Evolutionary conservation across 1,140 invertebrate genomes (phyloP), one percentile per base, ranked within the genome.

Genomic region (Geopemphigus sp.): DNA sequence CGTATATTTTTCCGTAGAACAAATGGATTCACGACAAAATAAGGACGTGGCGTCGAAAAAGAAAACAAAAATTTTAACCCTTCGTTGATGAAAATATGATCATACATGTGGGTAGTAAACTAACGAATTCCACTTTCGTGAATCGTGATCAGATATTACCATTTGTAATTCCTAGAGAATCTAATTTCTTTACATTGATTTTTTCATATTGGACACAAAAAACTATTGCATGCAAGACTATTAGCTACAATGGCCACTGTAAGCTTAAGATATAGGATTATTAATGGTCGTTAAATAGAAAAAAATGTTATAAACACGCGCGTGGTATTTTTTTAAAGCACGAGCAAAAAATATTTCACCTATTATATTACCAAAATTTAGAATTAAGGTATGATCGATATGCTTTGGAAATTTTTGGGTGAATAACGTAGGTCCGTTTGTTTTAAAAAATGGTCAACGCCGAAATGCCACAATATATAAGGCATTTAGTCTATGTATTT

Each of bases 171-270:
- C 68, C 39, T 1, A n/a, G 5, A 0, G 19, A 63, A 19, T n/a
- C 54, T 5, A 32, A 5, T 10, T 74, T 81, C 61, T 26, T 26
- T 22, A 57, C n/a, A 66, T 64, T 81, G 14, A 50, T 81, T 17
- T 24, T 81, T 1, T 1, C 19, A 64, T 24, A 74, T n/a, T 22
- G 70, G 76, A 66, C 80, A 81, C 19, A 57, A 59, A 54, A 74
- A 26, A 74, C 0, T 61, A 26, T 14, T 76, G 19, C 72, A 81
- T 50, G 57, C 39, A 5, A 11, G 39, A 11, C 39, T 11, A 11
- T 11, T 5, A 5, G 5, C 70, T 2, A 39, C 72, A 4, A 26
- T 64, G 5, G n/a, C 56, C 0, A 19, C 72, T 17, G 32, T 80
- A 22, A 5, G 78, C 2, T 11, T 47, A 14, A 66, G 32, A 24